A percentile compares a stretch with the other conserved stretches of the same genome.
Conservation (phyloP, 23 tunicate genomes). For the Styela plicata region DNA sequence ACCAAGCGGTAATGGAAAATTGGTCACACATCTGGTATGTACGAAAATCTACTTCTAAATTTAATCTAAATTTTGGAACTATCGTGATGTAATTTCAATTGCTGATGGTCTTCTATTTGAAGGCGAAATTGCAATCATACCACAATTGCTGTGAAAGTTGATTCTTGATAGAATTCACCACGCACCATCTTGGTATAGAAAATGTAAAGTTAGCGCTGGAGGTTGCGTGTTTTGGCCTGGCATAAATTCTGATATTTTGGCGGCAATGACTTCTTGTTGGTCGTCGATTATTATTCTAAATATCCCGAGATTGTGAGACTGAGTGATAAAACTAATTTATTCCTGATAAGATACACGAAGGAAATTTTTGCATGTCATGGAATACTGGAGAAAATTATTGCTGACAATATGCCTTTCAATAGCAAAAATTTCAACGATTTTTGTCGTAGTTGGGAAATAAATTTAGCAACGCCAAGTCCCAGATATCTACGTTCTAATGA, state of each 20-base stretch:
- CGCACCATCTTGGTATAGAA: slow-evolving; percentile 45
- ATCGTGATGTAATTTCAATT: slow-evolving; percentile 27
- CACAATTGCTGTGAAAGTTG: slow-evolving; percentile 17
- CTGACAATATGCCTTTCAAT: too few species aligned
- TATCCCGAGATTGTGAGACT: background rate
- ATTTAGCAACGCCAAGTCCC: slow-evolving; percentile 29
- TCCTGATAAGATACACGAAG: slow-evolving; percentile 27
- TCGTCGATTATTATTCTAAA: slow-evolving; percentile 21
- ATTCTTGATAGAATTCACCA: background rate
- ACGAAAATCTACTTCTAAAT: background rate
- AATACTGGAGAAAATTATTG: slow-evolving; percentile 7
- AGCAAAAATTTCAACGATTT: too few species aligned
- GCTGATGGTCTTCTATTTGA: slow-evolving; percentile 33
- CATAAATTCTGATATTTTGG: slow-evolving; percentile 25
- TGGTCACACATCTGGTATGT: background rate
- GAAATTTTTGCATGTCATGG: slow-evolving; percentile 22
- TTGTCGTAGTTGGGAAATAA: slow-evolving; percentile 16
- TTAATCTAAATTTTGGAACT: slow-evolving; percentile 33
- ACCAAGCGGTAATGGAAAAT: background rate
- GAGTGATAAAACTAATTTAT: slow-evolving; percentile 14
- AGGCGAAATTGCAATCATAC: too few species aligned
- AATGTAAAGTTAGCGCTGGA: slow-evolving; percentile 46
- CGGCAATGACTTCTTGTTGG: slow-evolving; percentile 23
- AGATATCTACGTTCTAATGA: slow-evolving; percentile 27
- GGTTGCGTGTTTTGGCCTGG: slow-evolving; percentile 47